Conservation (phyloP, 2,797 vertebrate genomes). For the Sebastolobus alascanus region DNA sequence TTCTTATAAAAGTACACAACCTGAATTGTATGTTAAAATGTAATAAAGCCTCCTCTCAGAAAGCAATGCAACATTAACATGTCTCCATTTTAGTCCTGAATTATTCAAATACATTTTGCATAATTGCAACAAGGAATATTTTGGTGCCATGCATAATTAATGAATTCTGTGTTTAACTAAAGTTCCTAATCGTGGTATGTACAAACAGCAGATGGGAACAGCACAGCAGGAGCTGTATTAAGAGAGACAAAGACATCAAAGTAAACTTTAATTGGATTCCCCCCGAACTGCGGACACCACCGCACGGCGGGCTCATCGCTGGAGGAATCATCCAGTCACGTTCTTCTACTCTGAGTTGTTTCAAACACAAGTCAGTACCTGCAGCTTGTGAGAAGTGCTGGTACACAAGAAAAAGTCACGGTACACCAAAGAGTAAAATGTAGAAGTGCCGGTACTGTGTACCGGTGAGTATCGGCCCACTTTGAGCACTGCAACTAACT, state of each 20-base stretch:
- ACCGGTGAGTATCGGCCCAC: no score
- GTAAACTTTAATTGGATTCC: slow-evolving; percentile 61
- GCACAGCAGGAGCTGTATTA: slow-evolving; percentile 45
- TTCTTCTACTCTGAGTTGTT: not conserved
- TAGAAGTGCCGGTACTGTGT: no score
- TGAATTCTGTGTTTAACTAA: slow-evolving; percentile 65
- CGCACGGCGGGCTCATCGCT: not conserved
- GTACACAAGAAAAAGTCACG: no score
- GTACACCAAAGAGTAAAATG: no score
- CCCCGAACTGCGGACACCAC: slow-evolving; percentile 25
- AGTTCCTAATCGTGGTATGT: slow-evolving; percentile 64
- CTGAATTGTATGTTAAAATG: not conserved
- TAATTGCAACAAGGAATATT: slow-evolving; percentile 49
- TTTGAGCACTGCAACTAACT: no score
- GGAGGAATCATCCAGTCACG: not conserved
- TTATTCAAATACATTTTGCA: slow-evolving; percentile 51
- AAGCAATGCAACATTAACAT: not conserved
- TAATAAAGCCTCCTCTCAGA: not conserved
- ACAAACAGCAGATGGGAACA: slow-evolving; percentile 67
- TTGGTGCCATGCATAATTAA: slow-evolving; percentile 57
- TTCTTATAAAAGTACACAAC: not conserved
- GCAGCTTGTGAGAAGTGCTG: no score
- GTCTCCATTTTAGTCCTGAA: slow-evolving; percentile 25
- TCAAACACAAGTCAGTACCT: not conserved
- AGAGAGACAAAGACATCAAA: slow-evolving; percentile 32